Percentiles rank a stretch among this genome's conserved stretches.
Evolutionary conservation across 2,113 vertebrate genomes (phyloP).

Genomic region (Cyprinus carpio): DNA sequence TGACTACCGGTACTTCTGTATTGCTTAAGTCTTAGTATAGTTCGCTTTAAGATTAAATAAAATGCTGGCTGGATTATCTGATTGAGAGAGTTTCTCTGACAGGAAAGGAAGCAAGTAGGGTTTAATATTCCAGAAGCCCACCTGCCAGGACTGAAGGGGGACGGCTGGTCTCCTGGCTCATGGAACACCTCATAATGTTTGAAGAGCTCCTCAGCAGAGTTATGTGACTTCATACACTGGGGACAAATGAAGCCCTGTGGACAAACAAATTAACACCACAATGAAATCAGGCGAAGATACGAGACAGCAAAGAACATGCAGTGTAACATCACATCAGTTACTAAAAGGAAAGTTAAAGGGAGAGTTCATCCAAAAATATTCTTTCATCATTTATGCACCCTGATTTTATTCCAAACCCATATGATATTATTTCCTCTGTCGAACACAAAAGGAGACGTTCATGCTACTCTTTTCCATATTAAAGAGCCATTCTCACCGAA

Average conservation of each 20-base stretch:
- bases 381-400: neutral
- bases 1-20: neutral
- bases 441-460: neutral
- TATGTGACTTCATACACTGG: conserved; percentile 98
- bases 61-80: neutral
- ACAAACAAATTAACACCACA: conserved; percentile 43
- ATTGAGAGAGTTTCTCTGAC: neutral
- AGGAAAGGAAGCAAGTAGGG: neutral
- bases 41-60: neutral
- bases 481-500: too few relatives aligned
- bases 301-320: neutral
- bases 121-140: conserved; percentile 58
- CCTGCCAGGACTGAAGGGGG: conserved; percentile 83
- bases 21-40: neutral
- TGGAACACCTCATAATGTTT: conserved; percentile 97
- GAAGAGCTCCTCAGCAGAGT: conserved; percentile 96
- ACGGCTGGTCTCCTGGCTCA: conserved; percentile 84
- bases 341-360: neutral
- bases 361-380: too few relatives aligned
- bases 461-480: too few relatives aligned
- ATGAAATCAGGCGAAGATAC: neutral
- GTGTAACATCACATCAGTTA: neutral
- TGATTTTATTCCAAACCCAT: neutral
- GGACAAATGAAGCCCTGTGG: conserved; percentile 97
- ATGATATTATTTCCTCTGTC: neutral